A percentile compares a stretch with the other conserved stretches of the same genome.
Evolutionary conservation across 1,140 invertebrate species (phyloP).

Genomic region (Procambarus clarkii): DNA sequence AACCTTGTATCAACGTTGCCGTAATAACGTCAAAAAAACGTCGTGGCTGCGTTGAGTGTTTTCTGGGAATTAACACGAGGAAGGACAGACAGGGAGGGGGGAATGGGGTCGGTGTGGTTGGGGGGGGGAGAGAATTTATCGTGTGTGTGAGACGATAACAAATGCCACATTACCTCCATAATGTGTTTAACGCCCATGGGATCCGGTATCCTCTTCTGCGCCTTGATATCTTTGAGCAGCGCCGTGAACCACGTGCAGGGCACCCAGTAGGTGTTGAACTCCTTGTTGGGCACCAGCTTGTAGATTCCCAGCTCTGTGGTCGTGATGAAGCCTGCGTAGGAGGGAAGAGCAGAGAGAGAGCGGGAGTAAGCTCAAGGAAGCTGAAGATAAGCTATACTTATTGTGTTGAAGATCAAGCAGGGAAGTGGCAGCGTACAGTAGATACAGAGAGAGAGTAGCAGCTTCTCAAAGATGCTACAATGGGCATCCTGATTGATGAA

Average conservation of each 20-base stretch:
- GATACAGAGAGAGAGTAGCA: too few species aligned
- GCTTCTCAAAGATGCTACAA: too few species aligned
- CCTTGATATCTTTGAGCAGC: slow-evolving; percentile 80
- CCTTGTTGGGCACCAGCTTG: slow-evolving; percentile 80
- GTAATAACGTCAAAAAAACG: too few species aligned
- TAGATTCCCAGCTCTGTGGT: slow-evolving; percentile 80
- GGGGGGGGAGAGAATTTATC: too few species aligned
- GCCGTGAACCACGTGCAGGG: slow-evolving; percentile 83
- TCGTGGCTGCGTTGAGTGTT: too few species aligned
- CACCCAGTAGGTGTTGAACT: slow-evolving; percentile 85
- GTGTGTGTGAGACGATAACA: too few species aligned
- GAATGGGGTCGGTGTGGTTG: neutral
- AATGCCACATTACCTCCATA: slow-evolving; percentile 79
- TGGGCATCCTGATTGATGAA: too few species aligned
- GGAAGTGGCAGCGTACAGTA: too few species aligned
- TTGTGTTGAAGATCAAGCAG: too few species aligned
- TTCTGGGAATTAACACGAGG: neutral
- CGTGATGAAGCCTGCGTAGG: slow-evolving; percentile 81
- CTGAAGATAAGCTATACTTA: too few species aligned
- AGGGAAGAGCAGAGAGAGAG: neutral
- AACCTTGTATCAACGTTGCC: too few species aligned
- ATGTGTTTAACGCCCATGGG: slow-evolving; percentile 82
- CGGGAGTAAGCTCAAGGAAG: neutral
- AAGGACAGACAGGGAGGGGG: neutral
- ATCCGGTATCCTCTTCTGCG: slow-evolving; percentile 79